Evolutionary conservation across 2,888 invertebrate species (phyloP).

Genomic region (Nomada ruficornis): DNA sequence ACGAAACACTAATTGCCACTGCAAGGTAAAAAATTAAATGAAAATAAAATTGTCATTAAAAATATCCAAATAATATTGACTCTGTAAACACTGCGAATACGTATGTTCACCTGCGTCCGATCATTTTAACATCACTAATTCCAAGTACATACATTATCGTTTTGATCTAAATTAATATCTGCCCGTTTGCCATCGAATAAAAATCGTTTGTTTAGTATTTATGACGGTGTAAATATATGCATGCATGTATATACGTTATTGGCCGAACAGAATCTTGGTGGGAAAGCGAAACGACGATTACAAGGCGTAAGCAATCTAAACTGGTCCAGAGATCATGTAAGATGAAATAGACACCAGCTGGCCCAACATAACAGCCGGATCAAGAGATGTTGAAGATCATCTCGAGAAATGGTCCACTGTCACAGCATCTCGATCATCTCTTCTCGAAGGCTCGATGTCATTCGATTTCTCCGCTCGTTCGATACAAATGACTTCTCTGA

Average conservation of each 20-base stretch:
- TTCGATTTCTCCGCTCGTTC: slow-evolving; percentile 45
- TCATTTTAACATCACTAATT: too few relatives aligned
- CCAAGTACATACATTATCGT: too few relatives aligned
- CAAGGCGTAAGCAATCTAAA: slow-evolving; percentile 27
- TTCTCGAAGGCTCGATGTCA: slow-evolving; percentile 48
- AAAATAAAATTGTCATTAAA: too few relatives aligned
- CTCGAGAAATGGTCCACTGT: slow-evolving; percentile 78
- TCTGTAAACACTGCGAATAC: too few relatives aligned
- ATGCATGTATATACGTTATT: background rate
- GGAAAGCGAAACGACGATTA: slow-evolving; percentile 7
- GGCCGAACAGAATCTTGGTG: background rate
- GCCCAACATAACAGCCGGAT: slow-evolving; percentile 73
- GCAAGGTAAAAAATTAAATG: too few relatives aligned
- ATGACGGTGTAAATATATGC: too few relatives aligned
- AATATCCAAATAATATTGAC: too few relatives aligned
- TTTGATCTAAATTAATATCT: too few relatives aligned
- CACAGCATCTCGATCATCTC: slow-evolving; percentile 75
- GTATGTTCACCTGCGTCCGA: too few relatives aligned
- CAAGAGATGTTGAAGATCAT: slow-evolving; percentile 80
- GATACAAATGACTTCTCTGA: slow-evolving; percentile 17
- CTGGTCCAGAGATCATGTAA: slow-evolving; percentile 60
- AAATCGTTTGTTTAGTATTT: too few relatives aligned
- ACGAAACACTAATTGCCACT: too few relatives aligned
- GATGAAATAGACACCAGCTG: slow-evolving; percentile 63
- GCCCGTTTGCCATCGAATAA: too few relatives aligned